These are phyloP conservation scores for Sebastes hubbsi DNA, from an alignment of 2,797 vertebrate genomes.

Conservation along the genomic window DNA sequence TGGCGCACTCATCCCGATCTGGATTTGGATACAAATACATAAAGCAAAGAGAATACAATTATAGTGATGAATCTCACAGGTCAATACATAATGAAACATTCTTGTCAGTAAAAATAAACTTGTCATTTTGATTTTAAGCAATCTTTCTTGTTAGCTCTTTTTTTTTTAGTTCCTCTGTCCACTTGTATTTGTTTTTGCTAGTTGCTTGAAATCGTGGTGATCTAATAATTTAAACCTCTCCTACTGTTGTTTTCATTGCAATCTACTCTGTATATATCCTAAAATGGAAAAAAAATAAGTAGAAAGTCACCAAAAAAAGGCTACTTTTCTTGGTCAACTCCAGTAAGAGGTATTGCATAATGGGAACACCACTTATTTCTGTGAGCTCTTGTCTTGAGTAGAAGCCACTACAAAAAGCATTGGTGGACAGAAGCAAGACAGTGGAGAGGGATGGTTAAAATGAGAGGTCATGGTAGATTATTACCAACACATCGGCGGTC, in stretches of 20 bases:
- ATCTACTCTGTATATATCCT: not conserved
- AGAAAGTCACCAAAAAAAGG: not conserved
- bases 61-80: not conserved
- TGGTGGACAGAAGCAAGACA: not conserved
- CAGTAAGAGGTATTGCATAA: not conserved
- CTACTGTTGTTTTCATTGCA: constrained; percentile 21
- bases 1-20: constrained; percentile 37
- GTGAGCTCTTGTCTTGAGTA: not conserved
- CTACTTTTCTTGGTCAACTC: not conserved
- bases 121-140: not conserved
- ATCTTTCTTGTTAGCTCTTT: not conserved
- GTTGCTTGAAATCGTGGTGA: not conserved
- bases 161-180: not conserved
- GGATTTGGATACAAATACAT: constrained; percentile 7
- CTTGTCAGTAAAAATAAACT: not conserved
- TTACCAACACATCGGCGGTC: constrained; percentile 54
- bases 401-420: not conserved
- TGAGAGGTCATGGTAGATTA: not conserved
- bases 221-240: not conserved
- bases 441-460: not conserved
- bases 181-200: not conserved
- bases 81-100: not conserved
- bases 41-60: not conserved
- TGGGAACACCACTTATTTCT: not conserved
- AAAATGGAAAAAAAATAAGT: constrained; percentile 12